These are phyloP conservation scores for Drosophila imparisetae DNA, from an alignment of 2,888 invertebrate species.

Conservation along the genomic window DNA sequence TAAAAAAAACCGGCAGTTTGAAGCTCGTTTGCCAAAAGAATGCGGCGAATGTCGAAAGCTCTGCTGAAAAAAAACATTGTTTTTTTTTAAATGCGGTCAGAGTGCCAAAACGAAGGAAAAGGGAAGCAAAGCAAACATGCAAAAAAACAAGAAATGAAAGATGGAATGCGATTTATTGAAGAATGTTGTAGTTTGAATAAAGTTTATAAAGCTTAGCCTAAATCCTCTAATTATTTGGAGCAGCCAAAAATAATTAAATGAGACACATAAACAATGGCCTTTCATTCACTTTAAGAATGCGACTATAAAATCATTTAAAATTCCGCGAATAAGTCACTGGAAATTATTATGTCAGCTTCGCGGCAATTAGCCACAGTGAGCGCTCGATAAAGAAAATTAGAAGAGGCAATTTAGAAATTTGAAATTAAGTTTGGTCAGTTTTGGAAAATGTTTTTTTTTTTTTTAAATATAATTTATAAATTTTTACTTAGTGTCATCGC, in stretches of 20 bases:
- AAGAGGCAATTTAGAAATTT: background rate
- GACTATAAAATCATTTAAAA: background rate
- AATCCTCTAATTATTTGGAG: background rate
- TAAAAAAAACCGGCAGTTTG: conserved; percentile 43
- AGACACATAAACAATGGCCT: background rate
- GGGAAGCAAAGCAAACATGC: background rate
- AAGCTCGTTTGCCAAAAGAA: conserved; percentile 55
- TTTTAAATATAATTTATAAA: background rate
- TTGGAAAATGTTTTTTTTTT: background rate
- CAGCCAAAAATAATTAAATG: background rate
- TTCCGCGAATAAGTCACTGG: background rate
- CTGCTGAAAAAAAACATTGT: conserved; percentile 16
- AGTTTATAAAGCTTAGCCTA: background rate
- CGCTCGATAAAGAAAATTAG: background rate
- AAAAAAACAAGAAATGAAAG: conserved; percentile 1
- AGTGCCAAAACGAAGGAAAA: conserved; percentile 38
- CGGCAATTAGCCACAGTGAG: background rate
- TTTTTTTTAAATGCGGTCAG: conserved; percentile 50
- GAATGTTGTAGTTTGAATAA: conserved; percentile 5
- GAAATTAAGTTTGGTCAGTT: background rate
- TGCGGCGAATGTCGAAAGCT: conserved; percentile 52
- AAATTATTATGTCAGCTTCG: background rate
- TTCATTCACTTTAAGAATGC: background rate
- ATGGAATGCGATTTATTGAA: conserved; percentile 4
- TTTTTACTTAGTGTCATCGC: background rate